Percentiles rank a stretch among this genome's conserved stretches.
phyloP scores from a whole-genome alignment of 2,113 vertebrate genomes.

The Scomber japonicus region DNA sequence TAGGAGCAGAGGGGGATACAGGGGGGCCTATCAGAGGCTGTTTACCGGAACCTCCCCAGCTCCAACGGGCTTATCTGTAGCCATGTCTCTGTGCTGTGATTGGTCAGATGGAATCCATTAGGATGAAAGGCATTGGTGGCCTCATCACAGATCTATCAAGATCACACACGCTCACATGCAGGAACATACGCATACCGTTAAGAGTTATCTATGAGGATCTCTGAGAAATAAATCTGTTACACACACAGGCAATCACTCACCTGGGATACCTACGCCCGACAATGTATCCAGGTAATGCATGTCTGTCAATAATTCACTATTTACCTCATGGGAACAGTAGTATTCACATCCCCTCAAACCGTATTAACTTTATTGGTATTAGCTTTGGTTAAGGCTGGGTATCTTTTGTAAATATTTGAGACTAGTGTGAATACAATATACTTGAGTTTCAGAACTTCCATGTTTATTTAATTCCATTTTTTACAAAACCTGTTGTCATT shows the following conservation, averaged over 20 bases:
- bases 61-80: conserved; percentile 71
- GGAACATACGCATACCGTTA: conserved; percentile 23
- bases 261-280: conserved; percentile 24
- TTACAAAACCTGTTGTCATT: neutral
- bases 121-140: conserved; percentile 78
- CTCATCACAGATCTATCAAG: conserved; percentile 75
- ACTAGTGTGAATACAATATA: too few species aligned
- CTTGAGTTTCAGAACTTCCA: too few species aligned
- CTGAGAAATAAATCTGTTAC: conserved; percentile 30
- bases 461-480: neutral
- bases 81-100: conserved; percentile 73
- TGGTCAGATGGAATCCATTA: conserved; percentile 84
- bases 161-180: conserved; percentile 52
- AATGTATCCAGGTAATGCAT: conserved; percentile 3
- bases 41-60: conserved; percentile 76
- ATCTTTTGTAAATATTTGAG: too few species aligned
- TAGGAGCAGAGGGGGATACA: conserved; percentile 64
- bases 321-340: neutral
- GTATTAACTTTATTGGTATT: too few species aligned
- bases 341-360: too few species aligned
- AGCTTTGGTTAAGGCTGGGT: too few species aligned
- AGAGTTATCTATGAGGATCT: conserved; percentile 44
- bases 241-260: conserved; percentile 44
- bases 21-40: conserved; percentile 53
- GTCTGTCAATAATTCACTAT: neutral